Percentiles rank a stretch among this genome's conserved stretches.
Evolutionary conservation across 2,888 invertebrate species (phyloP).

Genomic region (Dicranocentrus wangi): DNA sequence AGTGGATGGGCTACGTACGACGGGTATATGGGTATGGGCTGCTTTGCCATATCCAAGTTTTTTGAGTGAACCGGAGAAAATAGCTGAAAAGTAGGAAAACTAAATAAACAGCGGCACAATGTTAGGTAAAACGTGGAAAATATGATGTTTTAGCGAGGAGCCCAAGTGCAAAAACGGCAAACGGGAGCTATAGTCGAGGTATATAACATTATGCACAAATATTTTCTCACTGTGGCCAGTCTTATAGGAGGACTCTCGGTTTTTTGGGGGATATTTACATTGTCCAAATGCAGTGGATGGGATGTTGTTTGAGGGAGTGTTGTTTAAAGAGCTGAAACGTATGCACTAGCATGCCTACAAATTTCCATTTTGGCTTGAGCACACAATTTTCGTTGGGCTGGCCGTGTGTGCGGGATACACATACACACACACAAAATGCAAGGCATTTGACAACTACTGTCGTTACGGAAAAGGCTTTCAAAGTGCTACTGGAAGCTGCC

Average conservation of each 20-base stretch:
- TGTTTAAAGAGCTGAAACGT: slow-evolving; percentile 30
- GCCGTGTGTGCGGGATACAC: background rate
- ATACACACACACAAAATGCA: background rate
- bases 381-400: background rate
- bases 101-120: background rate
- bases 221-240: no score
- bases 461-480: background rate
- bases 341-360: slow-evolving; percentile 33
- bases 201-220: no score
- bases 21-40: no score
- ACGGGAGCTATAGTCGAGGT: no score
- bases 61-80: no score
- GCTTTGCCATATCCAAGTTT: no score
- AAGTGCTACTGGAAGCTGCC: slow-evolving; percentile 31
- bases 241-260: background rate
- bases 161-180: background rate
- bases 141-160: background rate
- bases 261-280: slow-evolving; percentile 5
- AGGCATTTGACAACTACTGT: slow-evolving; percentile 32
- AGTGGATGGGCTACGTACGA: no score
- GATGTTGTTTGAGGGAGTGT: slow-evolving; percentile 15
- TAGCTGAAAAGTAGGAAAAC: slow-evolving; percentile 4
- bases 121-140: background rate
- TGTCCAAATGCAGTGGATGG: slow-evolving; percentile 10
- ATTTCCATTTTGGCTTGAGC: slow-evolving; percentile 16